phyloP scores from a whole-genome alignment of 2,888 invertebrate genomes.

The Aleiodes testaceus region DNA sequence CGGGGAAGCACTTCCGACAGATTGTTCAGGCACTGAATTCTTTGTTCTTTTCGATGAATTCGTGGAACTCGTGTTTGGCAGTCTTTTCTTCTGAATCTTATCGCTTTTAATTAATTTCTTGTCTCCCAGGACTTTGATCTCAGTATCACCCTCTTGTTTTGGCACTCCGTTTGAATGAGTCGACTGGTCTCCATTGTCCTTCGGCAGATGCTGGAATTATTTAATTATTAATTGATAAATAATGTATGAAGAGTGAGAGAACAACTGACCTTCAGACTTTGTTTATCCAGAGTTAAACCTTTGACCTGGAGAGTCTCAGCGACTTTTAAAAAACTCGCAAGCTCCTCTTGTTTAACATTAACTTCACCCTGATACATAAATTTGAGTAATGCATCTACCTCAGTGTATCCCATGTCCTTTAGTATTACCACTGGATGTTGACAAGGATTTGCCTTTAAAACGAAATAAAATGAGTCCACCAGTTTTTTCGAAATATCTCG shows the following conservation, averaged over 20 bases:
- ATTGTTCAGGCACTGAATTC: slow-evolving; percentile 30
- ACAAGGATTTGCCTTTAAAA: slow-evolving; percentile 57
- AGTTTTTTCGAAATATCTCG: too few relatives aligned
- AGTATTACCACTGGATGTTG: slow-evolving; percentile 63
- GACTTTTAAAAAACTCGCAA: slow-evolving; percentile 59
- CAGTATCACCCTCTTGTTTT: slow-evolving; percentile 36
- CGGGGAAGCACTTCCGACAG: slow-evolving; percentile 8
- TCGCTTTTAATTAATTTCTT: slow-evolving; percentile 9
- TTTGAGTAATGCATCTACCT: slow-evolving; percentile 57
- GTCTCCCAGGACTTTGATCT: slow-evolving; percentile 17
- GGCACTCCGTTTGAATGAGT: slow-evolving; percentile 4
- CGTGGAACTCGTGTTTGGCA: slow-evolving; percentile 20
- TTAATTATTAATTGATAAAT: background rate
- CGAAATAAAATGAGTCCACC: background rate
- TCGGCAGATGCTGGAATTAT: slow-evolving; percentile 17
- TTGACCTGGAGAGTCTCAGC: slow-evolving; percentile 62
- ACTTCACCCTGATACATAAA: slow-evolving; percentile 66
- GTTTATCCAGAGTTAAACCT: slow-evolving; percentile 53
- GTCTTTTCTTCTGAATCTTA: slow-evolving; percentile 38
- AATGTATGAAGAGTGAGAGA: background rate
- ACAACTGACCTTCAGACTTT: slow-evolving; percentile 8
- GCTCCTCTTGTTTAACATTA: slow-evolving; percentile 61
- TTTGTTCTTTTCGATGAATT: slow-evolving; percentile 26
- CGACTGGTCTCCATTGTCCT: slow-evolving; percentile 27
- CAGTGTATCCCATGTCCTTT: slow-evolving; percentile 59